Base-by-base conservation (phyloP, 2,888 invertebrate genomes). In the Apomyelois bistriatella region DNA sequence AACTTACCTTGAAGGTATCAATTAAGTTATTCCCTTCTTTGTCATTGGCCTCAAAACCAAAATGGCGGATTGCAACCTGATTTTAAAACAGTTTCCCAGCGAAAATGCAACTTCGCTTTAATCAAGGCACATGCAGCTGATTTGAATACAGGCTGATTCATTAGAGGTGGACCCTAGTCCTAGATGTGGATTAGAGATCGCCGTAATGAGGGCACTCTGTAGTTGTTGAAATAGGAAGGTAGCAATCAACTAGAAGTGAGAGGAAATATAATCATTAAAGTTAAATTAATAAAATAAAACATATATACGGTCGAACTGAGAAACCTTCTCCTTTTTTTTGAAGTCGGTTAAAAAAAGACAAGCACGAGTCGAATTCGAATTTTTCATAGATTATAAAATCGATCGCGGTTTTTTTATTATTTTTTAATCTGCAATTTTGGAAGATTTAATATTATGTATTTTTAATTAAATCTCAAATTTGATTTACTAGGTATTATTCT, bases 111-210 rank as follows among this genome's bases (percentile, higher is more conserved):
- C 32, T 9, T 46, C 32, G 16, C 59, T 65, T 66, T 79, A 82
- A 82, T 81, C 79, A 80, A 74, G 74, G 69, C 58, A 58, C 68
- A 60, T 76, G 74, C 54, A 54, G 64, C 79, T 78, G 77, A 82
- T 83, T 82, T 81, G 71, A 82, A 83, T 83, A 79, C 76, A 75
- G 72, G 40, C 61, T 74, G 81, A 82, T 82, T 83, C 82, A 83
- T 82, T 82, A 75, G 66, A 65, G 67, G 62, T 58, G 47, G 54
- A 56, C 58, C 56, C 49, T 56, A 30, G 30, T 38, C 43, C 37
- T 42, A 46, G 53, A 53, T 52, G 49, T 48, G 68, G 65, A 68
- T 67, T 69, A 66, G 66, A 62, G 68, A 69, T 66, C 62, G 57
- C 59, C 48, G 60, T 62, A 65, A 58, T 59, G 66, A 66, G 59